Evolutionary conservation across 2,797 vertebrate species (phyloP).

Genomic region (Helicolenus hilgendorfi): DNA sequence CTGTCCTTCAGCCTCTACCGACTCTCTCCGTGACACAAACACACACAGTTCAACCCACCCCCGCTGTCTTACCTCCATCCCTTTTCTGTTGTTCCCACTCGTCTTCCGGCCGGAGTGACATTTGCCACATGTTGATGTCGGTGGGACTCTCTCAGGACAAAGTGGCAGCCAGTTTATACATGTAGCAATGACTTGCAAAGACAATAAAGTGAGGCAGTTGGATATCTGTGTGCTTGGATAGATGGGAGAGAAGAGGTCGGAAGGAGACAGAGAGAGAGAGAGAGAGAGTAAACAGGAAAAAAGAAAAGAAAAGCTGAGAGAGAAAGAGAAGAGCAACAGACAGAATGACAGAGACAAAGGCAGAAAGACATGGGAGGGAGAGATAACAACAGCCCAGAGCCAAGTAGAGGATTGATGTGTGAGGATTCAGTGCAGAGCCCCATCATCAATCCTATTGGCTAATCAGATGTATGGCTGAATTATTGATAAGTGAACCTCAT

Average conservation of each 20-base stretch:
- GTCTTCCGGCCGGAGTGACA: conserved; percentile 15
- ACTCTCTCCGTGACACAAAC: conserved; percentile 26
- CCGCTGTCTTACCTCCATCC: not conserved
- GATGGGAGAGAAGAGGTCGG: not conserved
- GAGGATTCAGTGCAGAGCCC: conserved; percentile 66
- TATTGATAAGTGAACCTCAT: conserved; percentile 87
- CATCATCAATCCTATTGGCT: conserved; percentile 84
- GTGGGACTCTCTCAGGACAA: conserved; percentile 2
- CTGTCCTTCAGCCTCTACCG: conserved; percentile 26
- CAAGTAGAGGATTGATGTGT: conserved; percentile 68
- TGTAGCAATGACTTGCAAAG: not conserved
- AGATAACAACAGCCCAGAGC: conserved; percentile 69
- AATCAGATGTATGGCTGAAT: conserved; percentile 88
- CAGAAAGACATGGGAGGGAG: conserved; percentile 45
- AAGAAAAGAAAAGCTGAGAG: not conserved
- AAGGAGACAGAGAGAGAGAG: not conserved
- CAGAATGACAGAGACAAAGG: conserved; percentile 56
- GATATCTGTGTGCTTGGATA: conserved; percentile 8
- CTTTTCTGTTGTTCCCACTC: not conserved
- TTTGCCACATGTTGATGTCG: conserved; percentile 49
- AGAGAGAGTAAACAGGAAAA: not conserved
- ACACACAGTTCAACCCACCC: not conserved
- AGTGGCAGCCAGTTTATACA: conserved; percentile 26
- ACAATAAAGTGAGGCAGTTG: not conserved
- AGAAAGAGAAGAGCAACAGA: conserved; percentile 15